A percentile compares a stretch with the other conserved stretches of the same genome.
Conservation (phyloP, 2,888 invertebrate species). For the Ophraella communa region DNA sequence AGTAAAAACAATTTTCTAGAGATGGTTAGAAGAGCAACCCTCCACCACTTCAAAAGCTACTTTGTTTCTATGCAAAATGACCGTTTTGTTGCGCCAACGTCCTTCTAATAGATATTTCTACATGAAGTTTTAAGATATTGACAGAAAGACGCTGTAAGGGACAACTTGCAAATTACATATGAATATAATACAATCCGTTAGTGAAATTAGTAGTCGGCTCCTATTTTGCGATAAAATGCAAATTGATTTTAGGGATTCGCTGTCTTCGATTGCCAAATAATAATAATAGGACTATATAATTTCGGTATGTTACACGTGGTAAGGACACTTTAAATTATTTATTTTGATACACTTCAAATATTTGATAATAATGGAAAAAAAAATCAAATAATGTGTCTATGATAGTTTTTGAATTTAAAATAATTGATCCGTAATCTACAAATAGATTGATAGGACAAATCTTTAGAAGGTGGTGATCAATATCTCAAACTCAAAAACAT, state of each 20-base stretch:
- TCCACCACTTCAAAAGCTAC: conserved; percentile 42
- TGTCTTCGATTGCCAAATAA: neutral
- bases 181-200: neutral
- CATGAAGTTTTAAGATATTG: conserved; percentile 16
- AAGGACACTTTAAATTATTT: too few relatives aligned
- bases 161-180: conserved; percentile 25
- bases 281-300: too few relatives aligned
- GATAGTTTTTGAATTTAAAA: too few relatives aligned
- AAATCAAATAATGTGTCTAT: too few relatives aligned
- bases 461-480: too few relatives aligned
- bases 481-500: too few relatives aligned
- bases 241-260: neutral
- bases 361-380: too few relatives aligned
- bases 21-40: conserved; percentile 20
- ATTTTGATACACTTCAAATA: too few relatives aligned
- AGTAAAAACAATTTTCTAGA: conserved; percentile 33
- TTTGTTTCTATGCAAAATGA: conserved; percentile 34
- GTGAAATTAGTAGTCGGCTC: conserved; percentile 10
- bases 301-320: too few relatives aligned
- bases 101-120: conserved; percentile 19
- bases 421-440: too few relatives aligned
- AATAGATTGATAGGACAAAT: too few relatives aligned
- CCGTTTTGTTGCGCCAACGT: conserved; percentile 18
- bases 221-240: neutral
- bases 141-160: conserved; percentile 10